A percentile compares a stretch with the other conserved stretches of the same genome.
Evolutionary conservation across 2,888 invertebrate genomes (phyloP).

Genomic region (Lepidocyrtinus sp.): DNA sequence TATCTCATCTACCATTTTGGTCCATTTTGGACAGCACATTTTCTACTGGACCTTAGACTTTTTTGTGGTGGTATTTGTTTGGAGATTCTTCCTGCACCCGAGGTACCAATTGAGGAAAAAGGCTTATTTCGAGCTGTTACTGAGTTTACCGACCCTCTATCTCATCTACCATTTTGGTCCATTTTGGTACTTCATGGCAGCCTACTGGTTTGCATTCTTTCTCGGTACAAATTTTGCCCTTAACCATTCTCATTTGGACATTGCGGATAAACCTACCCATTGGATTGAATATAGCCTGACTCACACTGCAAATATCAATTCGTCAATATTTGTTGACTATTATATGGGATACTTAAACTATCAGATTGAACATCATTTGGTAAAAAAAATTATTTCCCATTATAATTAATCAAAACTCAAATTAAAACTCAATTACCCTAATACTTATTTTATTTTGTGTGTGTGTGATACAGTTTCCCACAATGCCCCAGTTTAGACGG

Average conservation of each 20-base stretch:
- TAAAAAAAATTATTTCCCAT: too few relatives aligned
- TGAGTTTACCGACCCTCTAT: neutral
- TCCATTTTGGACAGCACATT: neutral
- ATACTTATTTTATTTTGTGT: too few relatives aligned
- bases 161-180: neutral
- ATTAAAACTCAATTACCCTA: too few relatives aligned
- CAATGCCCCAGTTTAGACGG: conserved; percentile 61
- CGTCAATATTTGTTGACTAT: conserved; percentile 44
- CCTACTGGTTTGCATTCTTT: conserved; percentile 29
- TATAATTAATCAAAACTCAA: too few relatives aligned
- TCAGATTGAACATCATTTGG: conserved; percentile 63
- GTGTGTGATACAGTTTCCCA: too few relatives aligned
- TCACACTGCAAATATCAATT: conserved; percentile 54
- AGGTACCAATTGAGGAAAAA: conserved; percentile 25
- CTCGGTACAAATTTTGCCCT: conserved; percentile 45
- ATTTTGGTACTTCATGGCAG: neutral
- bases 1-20: neutral
- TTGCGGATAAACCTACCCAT: conserved; percentile 51
- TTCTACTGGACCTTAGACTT: conserved; percentile 19
- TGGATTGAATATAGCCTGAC: conserved; percentile 59
- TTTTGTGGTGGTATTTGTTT: neutral
- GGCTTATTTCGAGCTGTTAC: conserved; percentile 27
- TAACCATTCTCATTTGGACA: conserved; percentile 50
- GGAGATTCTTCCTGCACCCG: conserved; percentile 6
- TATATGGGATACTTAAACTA: conserved; percentile 61